phyloP scores from a whole-genome alignment of 2,113 vertebrate genomes.

The Euleptes europaea region DNA sequence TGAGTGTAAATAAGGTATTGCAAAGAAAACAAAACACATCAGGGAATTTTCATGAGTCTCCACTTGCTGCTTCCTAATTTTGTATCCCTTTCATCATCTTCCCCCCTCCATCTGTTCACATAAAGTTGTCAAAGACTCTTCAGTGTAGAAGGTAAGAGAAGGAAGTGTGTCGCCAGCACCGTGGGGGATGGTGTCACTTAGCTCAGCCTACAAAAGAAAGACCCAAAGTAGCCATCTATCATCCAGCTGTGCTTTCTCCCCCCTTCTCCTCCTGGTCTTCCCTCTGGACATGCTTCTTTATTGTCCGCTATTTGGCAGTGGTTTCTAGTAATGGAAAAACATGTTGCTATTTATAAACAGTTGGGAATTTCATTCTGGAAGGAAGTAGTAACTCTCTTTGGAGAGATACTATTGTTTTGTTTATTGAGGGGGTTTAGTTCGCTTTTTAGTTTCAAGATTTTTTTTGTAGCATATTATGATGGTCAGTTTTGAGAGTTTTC shows the following conservation, averaged over 20 bases:
- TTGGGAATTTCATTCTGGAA: conserved; percentile 64
- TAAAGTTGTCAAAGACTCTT: background rate
- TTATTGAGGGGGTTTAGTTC: background rate
- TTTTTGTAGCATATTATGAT: background rate
- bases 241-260: conserved; percentile 33
- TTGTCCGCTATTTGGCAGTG: conserved; percentile 57
- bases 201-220: background rate
- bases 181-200: background rate
- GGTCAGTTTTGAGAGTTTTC: background rate
- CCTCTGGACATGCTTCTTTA: conserved; percentile 40
- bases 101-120: background rate
- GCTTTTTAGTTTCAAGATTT: background rate
- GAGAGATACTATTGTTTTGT: conserved; percentile 66
- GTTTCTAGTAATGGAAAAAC: conserved; percentile 63
- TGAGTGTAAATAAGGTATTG: background rate
- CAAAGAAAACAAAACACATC: background rate
- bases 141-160: background rate
- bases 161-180: conserved; percentile 8
- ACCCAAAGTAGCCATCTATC: background rate
- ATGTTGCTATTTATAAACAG: conserved; percentile 69
- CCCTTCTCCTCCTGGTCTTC: conserved; percentile 7
- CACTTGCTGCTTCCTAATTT: background rate
- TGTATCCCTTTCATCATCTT: background rate
- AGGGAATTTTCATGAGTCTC: background rate
- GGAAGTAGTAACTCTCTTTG: conserved; percentile 65